Evolutionary conservation across 2,113 vertebrate genomes (phyloP).

Genomic region (Hucho hucho): DNA sequence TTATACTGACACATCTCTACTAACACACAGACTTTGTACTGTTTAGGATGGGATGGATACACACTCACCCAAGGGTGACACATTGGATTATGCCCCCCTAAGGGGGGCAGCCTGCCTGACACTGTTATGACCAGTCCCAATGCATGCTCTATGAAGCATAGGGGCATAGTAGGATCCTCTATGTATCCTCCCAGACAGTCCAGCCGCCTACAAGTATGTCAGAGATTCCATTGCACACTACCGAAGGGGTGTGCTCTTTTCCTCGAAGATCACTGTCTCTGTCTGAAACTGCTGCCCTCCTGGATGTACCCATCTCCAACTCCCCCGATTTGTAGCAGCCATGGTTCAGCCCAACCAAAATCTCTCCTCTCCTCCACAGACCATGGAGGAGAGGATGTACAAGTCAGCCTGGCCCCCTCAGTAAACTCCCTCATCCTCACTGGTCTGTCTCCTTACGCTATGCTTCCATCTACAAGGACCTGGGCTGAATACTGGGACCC

Average conservation of each 20-base stretch:
- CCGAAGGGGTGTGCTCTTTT: not conserved
- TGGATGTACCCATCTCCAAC: not conserved
- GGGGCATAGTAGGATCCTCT: not conserved
- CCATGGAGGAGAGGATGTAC: constrained; percentile 36
- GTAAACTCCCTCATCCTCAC: not conserved
- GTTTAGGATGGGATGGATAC: constrained; percentile 29
- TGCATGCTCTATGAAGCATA: constrained; percentile 11
- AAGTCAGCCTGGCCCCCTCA: constrained; percentile 14
- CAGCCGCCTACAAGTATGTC: not conserved
- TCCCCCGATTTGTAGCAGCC: constrained; percentile 15
- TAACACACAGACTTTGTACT: not conserved
- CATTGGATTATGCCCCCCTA: constrained; percentile 36
- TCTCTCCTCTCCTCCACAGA: constrained; percentile 2
- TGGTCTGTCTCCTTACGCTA: constrained; percentile 11
- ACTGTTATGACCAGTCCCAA: constrained; percentile 33
- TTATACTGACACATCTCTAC: constrained; percentile 29
- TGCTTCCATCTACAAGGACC: not conserved
- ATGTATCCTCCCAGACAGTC: not conserved
- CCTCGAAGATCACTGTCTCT: not conserved
- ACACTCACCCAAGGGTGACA: constrained; percentile 40
- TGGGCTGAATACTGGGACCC: not conserved
- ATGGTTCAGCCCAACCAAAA: constrained; percentile 9
- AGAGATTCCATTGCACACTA: not conserved
- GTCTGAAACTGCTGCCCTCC: not conserved
- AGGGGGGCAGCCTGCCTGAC: constrained; percentile 1